phyloP scores from a whole-genome alignment of 2,113 vertebrate species.

The Tamias sibiricus region DNA sequence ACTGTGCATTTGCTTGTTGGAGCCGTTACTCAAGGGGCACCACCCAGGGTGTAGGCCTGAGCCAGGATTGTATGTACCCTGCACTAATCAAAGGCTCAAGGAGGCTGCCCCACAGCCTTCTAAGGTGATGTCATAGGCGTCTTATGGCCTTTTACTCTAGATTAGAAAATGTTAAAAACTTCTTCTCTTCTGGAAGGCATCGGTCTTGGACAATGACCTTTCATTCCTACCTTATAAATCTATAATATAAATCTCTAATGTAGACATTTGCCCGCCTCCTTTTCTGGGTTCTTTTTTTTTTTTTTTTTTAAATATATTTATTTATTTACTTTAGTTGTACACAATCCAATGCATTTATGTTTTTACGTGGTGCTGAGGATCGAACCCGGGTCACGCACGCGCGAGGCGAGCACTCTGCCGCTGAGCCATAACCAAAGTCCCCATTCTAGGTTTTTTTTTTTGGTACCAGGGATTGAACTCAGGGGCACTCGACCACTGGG shows the following conservation, averaged over 20 bases:
- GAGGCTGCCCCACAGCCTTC: background rate
- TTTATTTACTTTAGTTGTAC: no score
- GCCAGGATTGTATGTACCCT: accelerated
- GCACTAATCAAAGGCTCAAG: background rate
- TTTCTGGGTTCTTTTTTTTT: background rate
- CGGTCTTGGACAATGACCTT: background rate
- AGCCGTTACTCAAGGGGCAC: background rate
- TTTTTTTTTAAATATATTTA: background rate
- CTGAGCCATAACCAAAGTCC: no score
- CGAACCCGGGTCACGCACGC: no score
- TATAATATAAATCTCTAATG: background rate
- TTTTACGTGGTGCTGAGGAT: no score
- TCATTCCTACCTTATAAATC: background rate
- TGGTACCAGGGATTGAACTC: no score
- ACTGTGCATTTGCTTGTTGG: background rate
- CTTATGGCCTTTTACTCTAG: background rate
- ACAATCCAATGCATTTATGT: no score
- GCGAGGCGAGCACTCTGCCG: no score
- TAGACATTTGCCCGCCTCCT: background rate
- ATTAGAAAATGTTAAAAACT: background rate
- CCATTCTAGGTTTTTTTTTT: no score
- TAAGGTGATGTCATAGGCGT: background rate
- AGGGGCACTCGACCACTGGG: no score
- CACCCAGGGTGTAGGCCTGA: no score
- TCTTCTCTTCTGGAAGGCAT: background rate